Evolutionary conservation across 2,888 invertebrate species (phyloP).

Genomic region (Drosophila nr. fundita): DNA sequence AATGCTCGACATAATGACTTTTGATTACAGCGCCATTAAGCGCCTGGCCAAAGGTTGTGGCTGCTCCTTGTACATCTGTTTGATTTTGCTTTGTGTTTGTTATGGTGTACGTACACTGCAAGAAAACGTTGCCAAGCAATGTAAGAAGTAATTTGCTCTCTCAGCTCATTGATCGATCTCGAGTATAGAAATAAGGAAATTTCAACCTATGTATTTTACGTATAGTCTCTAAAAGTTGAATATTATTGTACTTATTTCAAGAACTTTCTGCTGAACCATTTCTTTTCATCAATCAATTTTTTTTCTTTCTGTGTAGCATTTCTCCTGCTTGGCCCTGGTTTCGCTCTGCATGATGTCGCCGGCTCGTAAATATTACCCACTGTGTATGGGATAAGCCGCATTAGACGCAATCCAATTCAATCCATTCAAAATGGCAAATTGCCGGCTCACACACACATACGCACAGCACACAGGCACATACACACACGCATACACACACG

Average conservation of each 20-base stretch:
- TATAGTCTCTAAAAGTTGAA: neutral
- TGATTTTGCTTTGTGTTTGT: slow-evolving; percentile 55
- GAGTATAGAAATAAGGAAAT: neutral
- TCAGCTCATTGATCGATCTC: neutral
- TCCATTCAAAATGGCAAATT: slow-evolving; percentile 70
- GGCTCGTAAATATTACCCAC: slow-evolving; percentile 61
- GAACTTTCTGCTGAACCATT: neutral
- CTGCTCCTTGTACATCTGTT: slow-evolving; percentile 69
- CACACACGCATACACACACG: no score
- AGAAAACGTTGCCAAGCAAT: neutral
- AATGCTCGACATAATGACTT: slow-evolving; percentile 75
- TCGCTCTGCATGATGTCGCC: slow-evolving; percentile 52
- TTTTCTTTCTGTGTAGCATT: neutral
- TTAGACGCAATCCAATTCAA: slow-evolving; percentile 69
- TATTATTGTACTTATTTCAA: neutral
- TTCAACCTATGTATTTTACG: neutral
- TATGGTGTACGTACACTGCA: neutral
- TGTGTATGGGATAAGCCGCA: slow-evolving; percentile 64
- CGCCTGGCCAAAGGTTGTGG: slow-evolving; percentile 38
- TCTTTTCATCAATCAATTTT: neutral
- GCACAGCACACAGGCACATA: slow-evolving; percentile 5
- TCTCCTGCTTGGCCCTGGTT: slow-evolving; percentile 3
- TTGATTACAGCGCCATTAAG: slow-evolving; percentile 79
- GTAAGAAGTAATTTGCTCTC: neutral
- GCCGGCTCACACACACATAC: slow-evolving; percentile 20